These are phyloP conservation scores for Neopipo cinnamomea DNA, from an alignment of 2,113 vertebrate species.

Conservation along the genomic window DNA sequence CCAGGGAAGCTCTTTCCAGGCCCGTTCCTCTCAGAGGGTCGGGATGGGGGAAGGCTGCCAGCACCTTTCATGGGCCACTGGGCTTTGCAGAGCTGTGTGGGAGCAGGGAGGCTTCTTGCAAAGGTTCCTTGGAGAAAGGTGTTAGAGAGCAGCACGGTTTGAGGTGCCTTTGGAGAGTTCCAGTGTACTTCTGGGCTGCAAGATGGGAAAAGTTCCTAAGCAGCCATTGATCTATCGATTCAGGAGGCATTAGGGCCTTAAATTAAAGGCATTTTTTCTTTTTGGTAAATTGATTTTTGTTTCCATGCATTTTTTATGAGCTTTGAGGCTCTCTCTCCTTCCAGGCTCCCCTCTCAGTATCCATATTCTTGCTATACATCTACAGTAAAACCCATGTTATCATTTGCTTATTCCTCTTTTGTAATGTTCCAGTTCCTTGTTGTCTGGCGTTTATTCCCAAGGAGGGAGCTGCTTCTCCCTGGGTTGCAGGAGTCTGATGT, in stretches of 20 bases:
- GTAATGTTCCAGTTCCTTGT: neutral
- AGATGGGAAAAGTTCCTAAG: neutral
- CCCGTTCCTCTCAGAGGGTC: neutral
- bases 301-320: constrained; percentile 48
- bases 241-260: constrained; percentile 8
- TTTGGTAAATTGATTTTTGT: constrained; percentile 40
- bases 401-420: neutral
- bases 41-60: neutral
- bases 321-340: neutral
- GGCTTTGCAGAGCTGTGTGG: neutral
- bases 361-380: neutral
- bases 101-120: neutral
- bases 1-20: neutral
- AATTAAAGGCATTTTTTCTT: neutral
- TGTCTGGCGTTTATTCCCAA: neutral
- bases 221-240: neutral
- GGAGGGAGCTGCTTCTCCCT: neutral
- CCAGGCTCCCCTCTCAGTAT: neutral
- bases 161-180: neutral
- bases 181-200: neutral
- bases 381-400: neutral
- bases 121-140: neutral
- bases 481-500: neutral
- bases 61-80: neutral
- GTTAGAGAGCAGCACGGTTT: neutral